Evolutionary conservation across 2,888 invertebrate species (phyloP).

Genomic region (Ephialtes manifestator): DNA sequence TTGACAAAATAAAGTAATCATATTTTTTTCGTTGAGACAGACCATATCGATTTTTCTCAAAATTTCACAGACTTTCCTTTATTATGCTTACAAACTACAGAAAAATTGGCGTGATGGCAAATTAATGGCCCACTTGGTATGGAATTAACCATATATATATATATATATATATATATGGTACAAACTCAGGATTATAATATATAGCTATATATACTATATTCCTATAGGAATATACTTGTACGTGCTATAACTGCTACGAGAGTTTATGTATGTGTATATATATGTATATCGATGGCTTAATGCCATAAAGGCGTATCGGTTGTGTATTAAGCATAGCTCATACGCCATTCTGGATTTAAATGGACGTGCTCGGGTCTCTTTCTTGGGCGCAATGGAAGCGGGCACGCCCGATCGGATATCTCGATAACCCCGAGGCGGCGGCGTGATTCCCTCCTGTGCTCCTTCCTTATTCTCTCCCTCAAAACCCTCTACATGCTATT

Average conservation of each 20-base stretch:
- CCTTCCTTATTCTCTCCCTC: conserved; percentile 50
- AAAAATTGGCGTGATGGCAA: no score
- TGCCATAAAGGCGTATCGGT: conserved; percentile 17
- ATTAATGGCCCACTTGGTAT: no score
- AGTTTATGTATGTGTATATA: conserved; percentile 20
- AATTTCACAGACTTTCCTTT: no score
- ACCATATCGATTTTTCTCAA: no score
- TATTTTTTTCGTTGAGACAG: no score
- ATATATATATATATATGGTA: conserved; percentile 44
- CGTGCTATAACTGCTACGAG: conserved; percentile 2
- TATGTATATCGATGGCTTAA: conserved; percentile 17
- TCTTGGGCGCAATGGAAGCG: conserved; percentile 40
- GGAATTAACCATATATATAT: neutral
- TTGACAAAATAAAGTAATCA: no score
- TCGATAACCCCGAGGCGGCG: conserved; percentile 65
- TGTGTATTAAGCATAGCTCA: conserved; percentile 7
- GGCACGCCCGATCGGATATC: conserved; percentile 67
- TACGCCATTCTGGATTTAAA: conserved; percentile 24
- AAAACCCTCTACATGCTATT: neutral
- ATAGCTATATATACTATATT: conserved; percentile 15
- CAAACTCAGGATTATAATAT: conserved; percentile 69
- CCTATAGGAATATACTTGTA: conserved; percentile 18
- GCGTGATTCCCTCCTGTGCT: conserved; percentile 57
- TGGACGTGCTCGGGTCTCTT: conserved; percentile 15
- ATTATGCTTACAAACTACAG: no score